A percentile compares a stretch with the other conserved stretches of the same genome.
These are phyloP conservation scores for Lerista edwardsae DNA, from an alignment of 2,797 vertebrate genomes.

Conservation along the genomic window DNA sequence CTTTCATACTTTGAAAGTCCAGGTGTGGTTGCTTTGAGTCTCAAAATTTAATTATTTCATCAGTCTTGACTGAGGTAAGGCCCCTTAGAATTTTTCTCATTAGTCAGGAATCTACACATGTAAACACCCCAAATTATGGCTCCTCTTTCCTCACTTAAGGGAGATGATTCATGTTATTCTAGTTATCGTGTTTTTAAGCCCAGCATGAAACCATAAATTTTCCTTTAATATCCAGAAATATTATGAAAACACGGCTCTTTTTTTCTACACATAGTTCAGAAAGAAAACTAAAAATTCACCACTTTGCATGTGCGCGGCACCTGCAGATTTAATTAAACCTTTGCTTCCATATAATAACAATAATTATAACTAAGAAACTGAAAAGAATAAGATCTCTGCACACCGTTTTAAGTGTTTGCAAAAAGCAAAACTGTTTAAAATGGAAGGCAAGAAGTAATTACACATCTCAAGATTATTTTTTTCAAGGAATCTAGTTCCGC, in stretches of 20 bases:
- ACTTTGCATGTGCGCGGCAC: constrained; percentile 15
- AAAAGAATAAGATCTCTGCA: constrained; percentile 46
- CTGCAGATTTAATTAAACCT: constrained; percentile 59
- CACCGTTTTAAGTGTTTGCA: constrained; percentile 56
- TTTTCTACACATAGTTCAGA: neutral
- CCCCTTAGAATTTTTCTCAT: neutral
- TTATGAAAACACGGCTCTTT: constrained; percentile 29
- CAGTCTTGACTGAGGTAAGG: neutral
- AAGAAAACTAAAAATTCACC: constrained; percentile 42
- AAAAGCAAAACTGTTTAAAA: constrained; percentile 49
- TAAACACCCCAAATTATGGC: constrained; percentile 20
- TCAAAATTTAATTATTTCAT: constrained; percentile 11
- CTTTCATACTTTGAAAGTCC: constrained; percentile 7
- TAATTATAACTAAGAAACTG: constrained; percentile 57
- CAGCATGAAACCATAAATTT: constrained; percentile 30
- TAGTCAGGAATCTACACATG: constrained; percentile 4
- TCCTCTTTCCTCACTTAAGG: constrained; percentile 3
- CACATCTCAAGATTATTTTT: constrained; percentile 40
- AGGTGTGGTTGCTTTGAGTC: constrained; percentile 2
- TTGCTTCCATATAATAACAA: constrained; percentile 54
- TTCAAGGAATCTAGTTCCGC: constrained; percentile 30
- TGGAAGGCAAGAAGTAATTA: constrained; percentile 49
- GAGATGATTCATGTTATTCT: constrained; percentile 31
- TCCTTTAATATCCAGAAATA: constrained; percentile 37
- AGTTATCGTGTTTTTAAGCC: constrained; percentile 24